Evolutionary conservation across 2,113 vertebrate genomes (phyloP), one percentile per base, ranked within the genome.

Genomic region (Embiotoca jacksoni): DNA sequence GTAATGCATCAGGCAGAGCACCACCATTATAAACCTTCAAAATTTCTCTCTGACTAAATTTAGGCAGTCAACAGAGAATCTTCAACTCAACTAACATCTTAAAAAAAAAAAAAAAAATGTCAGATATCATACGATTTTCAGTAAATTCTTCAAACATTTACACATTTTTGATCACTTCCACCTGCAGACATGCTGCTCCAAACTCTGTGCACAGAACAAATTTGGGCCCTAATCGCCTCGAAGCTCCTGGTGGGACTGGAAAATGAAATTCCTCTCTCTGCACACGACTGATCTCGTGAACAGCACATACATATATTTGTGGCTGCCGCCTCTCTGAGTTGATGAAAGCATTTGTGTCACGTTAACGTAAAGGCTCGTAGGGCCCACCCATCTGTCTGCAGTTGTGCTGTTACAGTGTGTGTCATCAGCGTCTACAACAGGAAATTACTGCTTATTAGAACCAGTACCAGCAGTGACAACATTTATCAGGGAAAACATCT

Each of bases 391-490:
- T 85, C 82, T 85, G 77, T 83, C 72, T 70, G 7, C 57, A 50
- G 46, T 55, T 73, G 60, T 58, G 70, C 76, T 41, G 78, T 82
- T 87, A 52, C 73, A 81, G 52, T 16, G 83, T 49, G 83, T 82
- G 81, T 90, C 89, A 86, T 78, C 79, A 32, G 64, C 67, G 78
- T 78, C 55, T 83, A 44, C 83, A 76, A 60, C 81, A 66, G 78
- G 86, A 87, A 82, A 93, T 93, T 92, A 91, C 81, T 64, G 68
- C 89, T 89, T 90, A 92, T 92, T 92, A 93, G 91, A 80, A 86
- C 74, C 81, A 75, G 88, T 87, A 88, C 84, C 71, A 87, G 86
- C 82, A 60, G 82, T 85, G 88, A 92, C 92, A 90, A 84, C 81
- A 85, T 86, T 89, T 92, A 92, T 92, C 89, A 92, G 61, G 75